Conservation (phyloP, 30 jellyfish, hydroid and myxozoan genomes). For the Hydractinia symbiolongicarpus region DNA sequence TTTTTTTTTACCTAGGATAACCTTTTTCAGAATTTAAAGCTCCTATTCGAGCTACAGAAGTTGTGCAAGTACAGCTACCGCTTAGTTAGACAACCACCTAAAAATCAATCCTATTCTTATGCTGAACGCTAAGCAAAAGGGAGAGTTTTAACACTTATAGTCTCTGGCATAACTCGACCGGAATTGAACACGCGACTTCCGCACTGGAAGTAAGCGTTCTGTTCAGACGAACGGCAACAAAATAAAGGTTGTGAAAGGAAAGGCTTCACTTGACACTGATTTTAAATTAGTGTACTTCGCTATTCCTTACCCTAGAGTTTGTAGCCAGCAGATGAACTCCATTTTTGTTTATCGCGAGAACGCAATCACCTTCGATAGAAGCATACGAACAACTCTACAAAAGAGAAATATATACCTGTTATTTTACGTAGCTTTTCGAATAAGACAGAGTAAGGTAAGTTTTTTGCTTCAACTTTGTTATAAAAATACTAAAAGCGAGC, state of each 20-base stretch:
- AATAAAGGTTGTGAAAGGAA: neutral
- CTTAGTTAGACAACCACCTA: too few relatives aligned
- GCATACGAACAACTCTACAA: slow-evolving; percentile 65
- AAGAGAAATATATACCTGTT: neutral
- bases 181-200: neutral
- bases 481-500: too few relatives aligned
- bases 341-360: slow-evolving; percentile 66
- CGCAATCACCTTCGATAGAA: slow-evolving; percentile 56
- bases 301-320: slow-evolving; percentile 33
- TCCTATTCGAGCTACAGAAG: too few relatives aligned
- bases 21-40: too few relatives aligned
- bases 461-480: too few relatives aligned
- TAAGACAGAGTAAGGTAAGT: too few relatives aligned
- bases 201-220: neutral
- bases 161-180: too few relatives aligned
- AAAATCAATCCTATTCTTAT: too few relatives aligned
- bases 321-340: slow-evolving; percentile 79
- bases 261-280: neutral
- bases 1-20: neutral
- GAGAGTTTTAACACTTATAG: too few relatives aligned
- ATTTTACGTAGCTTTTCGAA: too few relatives aligned
- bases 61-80: too few relatives aligned
- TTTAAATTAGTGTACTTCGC: neutral
- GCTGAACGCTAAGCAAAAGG: too few relatives aligned
- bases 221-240: neutral